A percentile compares a stretch with the other conserved stretches of the same genome.
Evolutionary conservation across 2,888 invertebrate species (phyloP).

Genomic region (Brachyptera putata): DNA sequence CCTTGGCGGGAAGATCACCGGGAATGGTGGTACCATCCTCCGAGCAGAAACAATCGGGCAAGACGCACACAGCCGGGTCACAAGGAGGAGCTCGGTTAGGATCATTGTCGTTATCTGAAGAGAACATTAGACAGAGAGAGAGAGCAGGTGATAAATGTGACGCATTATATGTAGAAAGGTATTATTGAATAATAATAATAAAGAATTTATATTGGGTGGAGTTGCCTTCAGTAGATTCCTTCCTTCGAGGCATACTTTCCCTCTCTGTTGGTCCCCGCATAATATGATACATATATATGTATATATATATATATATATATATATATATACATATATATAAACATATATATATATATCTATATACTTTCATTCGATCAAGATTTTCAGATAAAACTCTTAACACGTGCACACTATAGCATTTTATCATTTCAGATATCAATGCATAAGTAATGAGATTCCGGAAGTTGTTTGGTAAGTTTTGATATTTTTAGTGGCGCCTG

Average conservation of each 20-base stretch:
- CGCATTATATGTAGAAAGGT: too few species aligned
- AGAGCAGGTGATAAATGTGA: conserved; percentile 1
- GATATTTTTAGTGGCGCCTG: conserved; percentile 4
- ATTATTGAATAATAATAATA: not conserved
- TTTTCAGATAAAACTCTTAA: conserved; percentile 15
- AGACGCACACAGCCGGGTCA: conserved; percentile 76
- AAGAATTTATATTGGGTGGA: conserved; percentile 10
- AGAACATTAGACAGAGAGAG: conserved; percentile 25
- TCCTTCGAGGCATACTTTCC: conserved; percentile 17
- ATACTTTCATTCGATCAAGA: conserved; percentile 17
- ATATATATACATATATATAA: too few species aligned
- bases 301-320: too few species aligned
- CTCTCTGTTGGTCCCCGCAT: conserved; percentile 19
- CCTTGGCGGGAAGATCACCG: conserved; percentile 75
- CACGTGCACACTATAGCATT: not conserved
- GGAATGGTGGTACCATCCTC: conserved; percentile 86
- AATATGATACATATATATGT: too few species aligned
- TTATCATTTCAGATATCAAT: conserved; percentile 3
- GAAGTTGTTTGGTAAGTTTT: conserved; percentile 1
- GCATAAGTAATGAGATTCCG: conserved; percentile 11
- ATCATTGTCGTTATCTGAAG: conserved; percentile 84
- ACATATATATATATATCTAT: too few species aligned
- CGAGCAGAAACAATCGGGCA: conserved; percentile 92
- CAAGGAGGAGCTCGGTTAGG: conserved; percentile 90
- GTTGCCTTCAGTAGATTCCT: not conserved